Conservation (phyloP, 2,888 invertebrate genomes). For the Lucinisca nassula region DNA sequence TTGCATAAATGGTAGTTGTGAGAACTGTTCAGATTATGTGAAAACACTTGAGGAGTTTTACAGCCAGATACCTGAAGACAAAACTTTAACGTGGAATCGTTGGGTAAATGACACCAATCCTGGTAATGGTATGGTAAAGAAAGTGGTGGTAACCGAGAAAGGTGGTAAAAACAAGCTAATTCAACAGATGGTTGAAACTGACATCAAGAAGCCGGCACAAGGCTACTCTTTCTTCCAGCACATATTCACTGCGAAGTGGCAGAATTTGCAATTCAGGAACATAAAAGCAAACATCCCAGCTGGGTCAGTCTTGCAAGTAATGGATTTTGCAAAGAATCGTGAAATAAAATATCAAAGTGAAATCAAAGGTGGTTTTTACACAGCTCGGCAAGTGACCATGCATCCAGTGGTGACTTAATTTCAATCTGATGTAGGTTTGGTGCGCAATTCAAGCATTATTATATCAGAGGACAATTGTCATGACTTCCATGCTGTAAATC, state of each 20-base stretch:
- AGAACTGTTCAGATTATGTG: constrained; percentile 39
- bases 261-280: constrained; percentile 51
- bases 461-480: constrained; percentile 62
- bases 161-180: constrained; percentile 41
- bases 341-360: constrained; percentile 56
- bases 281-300: constrained; percentile 48
- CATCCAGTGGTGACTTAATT: constrained; percentile 66
- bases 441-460: constrained; percentile 43
- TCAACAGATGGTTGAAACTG: constrained; percentile 42
- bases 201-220: constrained; percentile 51
- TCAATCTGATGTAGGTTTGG: background rate
- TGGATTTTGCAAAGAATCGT: constrained; percentile 90
- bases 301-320: constrained; percentile 39
- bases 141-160: constrained; percentile 34
- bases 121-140: no score
- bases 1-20: constrained; percentile 61
- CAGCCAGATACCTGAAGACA: constrained; percentile 25
- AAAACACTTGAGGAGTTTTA: constrained; percentile 40
- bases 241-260: constrained; percentile 55
- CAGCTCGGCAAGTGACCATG: constrained; percentile 54
- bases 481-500: constrained; percentile 64
- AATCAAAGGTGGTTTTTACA: constrained; percentile 53
- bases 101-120: constrained; percentile 36
- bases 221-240: constrained; percentile 52
- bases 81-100: constrained; percentile 33